These are phyloP conservation scores for Sporophila hypoxantha DNA, from an alignment of 2,113 vertebrate genomes.

Conservation along the genomic window DNA sequence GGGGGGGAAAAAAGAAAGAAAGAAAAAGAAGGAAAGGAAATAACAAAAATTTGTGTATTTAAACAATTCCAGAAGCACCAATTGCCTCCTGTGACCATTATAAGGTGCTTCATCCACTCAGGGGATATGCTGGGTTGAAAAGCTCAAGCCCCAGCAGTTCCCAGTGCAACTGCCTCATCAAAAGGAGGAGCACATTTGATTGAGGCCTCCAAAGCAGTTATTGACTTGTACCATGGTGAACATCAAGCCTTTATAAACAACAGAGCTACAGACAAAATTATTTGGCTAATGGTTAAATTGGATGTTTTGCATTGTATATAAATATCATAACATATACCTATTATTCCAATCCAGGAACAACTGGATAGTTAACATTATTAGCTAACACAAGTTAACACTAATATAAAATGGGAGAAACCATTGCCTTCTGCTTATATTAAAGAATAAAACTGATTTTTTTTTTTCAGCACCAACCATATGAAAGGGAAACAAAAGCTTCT, in stretches of 20 bases:
- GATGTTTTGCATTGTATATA: neutral
- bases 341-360: neutral
- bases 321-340: neutral
- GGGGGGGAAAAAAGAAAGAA: rapidly evolving
- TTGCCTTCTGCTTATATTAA: neutral
- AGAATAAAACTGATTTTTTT: neutral
- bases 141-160: neutral
- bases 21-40: neutral
- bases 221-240: neutral
- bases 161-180: rapidly evolving
- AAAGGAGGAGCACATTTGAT: neutral
- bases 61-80: neutral
- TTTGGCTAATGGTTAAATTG: neutral
- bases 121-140: neutral
- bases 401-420: neutral
- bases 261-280: slow-evolving; percentile 10
- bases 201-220: neutral
- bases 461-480: neutral
- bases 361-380: neutral
- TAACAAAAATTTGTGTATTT: neutral
- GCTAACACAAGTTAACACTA: neutral
- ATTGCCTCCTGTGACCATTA: neutral
- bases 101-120: neutral
- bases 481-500: neutral
- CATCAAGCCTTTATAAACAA: neutral